Conservation (phyloP, 2,888 invertebrate species). For the Argynnis bischoffii region DNA sequence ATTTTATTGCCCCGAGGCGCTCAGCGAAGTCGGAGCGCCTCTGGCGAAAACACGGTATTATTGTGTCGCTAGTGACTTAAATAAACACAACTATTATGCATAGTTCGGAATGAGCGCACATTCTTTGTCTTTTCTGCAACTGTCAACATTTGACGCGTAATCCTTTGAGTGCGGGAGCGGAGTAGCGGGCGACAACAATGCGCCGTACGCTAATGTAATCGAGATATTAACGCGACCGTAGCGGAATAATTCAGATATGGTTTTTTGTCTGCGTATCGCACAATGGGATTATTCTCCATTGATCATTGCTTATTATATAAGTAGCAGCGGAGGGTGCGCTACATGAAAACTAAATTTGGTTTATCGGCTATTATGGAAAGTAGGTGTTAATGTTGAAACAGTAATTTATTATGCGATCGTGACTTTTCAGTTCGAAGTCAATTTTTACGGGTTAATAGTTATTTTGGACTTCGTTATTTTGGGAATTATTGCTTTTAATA, state of each 20-base stretch:
- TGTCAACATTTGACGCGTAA: slow-evolving; percentile 75
- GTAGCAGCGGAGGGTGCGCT: slow-evolving; percentile 77
- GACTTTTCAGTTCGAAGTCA: slow-evolving; percentile 67
- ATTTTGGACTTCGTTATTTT: too few species aligned
- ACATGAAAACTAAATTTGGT: slow-evolving; percentile 83
- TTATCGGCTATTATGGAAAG: slow-evolving; percentile 82
- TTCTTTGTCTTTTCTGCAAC: slow-evolving; percentile 75
- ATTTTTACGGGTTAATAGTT: slow-evolving; percentile 52
- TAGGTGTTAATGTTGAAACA: slow-evolving; percentile 79
- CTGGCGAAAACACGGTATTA: slow-evolving; percentile 77
- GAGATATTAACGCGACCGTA: slow-evolving; percentile 79
- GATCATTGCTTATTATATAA: slow-evolving; percentile 82
- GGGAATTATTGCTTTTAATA: too few species aligned
- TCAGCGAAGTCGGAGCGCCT: slow-evolving; percentile 66
- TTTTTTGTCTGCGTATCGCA: slow-evolving; percentile 72
- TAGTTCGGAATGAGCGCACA: slow-evolving; percentile 66
- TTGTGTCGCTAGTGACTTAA: slow-evolving; percentile 77
- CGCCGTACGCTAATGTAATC: slow-evolving; percentile 72
- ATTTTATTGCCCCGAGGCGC: slow-evolving; percentile 81
- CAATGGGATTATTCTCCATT: slow-evolving; percentile 82
- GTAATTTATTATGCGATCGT: slow-evolving; percentile 77
- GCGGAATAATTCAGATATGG: slow-evolving; percentile 79
- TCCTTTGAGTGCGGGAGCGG: slow-evolving; percentile 57
- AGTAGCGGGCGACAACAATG: slow-evolving; percentile 57
- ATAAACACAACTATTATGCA: slow-evolving; percentile 77